These are phyloP conservation scores for Galaxias olidus DNA, from an alignment of 2,797 vertebrate species.

Conservation along the genomic window DNA sequence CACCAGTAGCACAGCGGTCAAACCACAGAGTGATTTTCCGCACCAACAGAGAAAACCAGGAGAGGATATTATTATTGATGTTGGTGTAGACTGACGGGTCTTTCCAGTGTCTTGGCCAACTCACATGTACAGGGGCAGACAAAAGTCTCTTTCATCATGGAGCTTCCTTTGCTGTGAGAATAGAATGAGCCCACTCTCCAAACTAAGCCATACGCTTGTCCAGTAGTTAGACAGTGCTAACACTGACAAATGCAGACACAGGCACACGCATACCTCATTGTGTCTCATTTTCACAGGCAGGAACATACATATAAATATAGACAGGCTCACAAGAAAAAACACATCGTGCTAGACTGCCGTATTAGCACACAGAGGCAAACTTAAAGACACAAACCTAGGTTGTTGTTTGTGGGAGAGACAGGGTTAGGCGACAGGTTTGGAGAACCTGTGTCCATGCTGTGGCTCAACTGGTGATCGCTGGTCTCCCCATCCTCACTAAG, in stretches of 20 bases:
- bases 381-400: constrained; percentile 81
- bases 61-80: constrained; percentile 65
- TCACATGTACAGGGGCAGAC: constrained; percentile 39
- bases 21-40: constrained; percentile 47
- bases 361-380: neutral
- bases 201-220: constrained; percentile 40
- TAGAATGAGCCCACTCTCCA: constrained; percentile 52
- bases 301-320: neutral
- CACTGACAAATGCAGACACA: constrained; percentile 36
- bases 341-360: too few species aligned
- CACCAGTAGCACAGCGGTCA: constrained; percentile 35
- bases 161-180: constrained; percentile 57
- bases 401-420: constrained; percentile 92
- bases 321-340: neutral
- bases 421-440: constrained; percentile 95
- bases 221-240: constrained; percentile 15
- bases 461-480: constrained; percentile 98
- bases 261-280: constrained; percentile 15
- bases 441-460: constrained; percentile 98
- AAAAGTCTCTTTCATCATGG: constrained; percentile 69
- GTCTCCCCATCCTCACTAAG: constrained; percentile 99
- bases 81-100: constrained; percentile 46
- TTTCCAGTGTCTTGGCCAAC: constrained; percentile 36
- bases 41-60: constrained; percentile 61
- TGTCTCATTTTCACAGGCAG: too few species aligned